Conservation (phyloP, 2,113 vertebrate species). For the chimpanzee (Pan troglodytes) region NHGRI_mPanTro3-v2.1_pri NC_072409.2:38923501-38924000, state of each 20-base stretch:
- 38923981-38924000: not conserved
- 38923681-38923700: not conserved
- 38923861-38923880: not conserved
- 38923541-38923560: not conserved
- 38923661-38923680: constrained; percentile 30
- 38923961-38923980: not conserved
- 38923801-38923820: not conserved
- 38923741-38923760: constrained; percentile 17
- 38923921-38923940: not conserved
- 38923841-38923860: constrained; percentile 4
- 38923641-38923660: not conserved
- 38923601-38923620: not conserved
- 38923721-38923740: not conserved
- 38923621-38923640: not conserved
- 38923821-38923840: not conserved
- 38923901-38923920: not conserved
- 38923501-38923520: not conserved
- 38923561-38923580: not conserved
- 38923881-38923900: not conserved
- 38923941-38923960: not conserved
- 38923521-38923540: not conserved
- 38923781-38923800: not conserved
- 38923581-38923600: not conserved
- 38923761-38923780: not conserved
- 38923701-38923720: not conserved